Conservation (phyloP, 2,888 invertebrate genomes). For the Arrhopalites spinosus region DNA sequence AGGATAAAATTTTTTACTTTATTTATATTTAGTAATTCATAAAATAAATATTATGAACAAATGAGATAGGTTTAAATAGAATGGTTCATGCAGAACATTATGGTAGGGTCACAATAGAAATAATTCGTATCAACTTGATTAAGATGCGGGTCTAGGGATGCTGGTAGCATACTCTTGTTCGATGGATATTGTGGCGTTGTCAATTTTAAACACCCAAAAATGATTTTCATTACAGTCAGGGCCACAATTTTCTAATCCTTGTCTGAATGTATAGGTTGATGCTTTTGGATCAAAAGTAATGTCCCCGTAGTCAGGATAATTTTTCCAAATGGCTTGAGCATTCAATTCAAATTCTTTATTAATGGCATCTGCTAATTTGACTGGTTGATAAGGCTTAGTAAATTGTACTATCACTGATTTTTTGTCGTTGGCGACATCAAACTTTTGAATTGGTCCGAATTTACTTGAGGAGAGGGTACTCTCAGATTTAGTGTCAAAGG, state of each 20-base stretch:
- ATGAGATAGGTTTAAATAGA: no score
- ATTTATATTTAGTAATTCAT: no score
- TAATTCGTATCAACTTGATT: no score
- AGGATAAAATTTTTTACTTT: no score
- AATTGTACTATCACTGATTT: background rate
- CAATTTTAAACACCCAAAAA: constrained; percentile 12
- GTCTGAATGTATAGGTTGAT: background rate
- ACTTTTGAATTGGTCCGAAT: constrained; percentile 1
- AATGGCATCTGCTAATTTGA: no score
- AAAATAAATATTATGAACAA: no score
- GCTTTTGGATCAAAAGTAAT: background rate
- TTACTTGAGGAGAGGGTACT: background rate
- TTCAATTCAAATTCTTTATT: background rate
- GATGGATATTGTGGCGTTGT: background rate
- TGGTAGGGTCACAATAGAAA: no score
- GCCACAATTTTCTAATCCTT: constrained; percentile 6
- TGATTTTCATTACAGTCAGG: constrained; percentile 9
- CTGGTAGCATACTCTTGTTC: constrained; percentile 5
- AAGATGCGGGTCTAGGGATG: constrained; percentile 5
- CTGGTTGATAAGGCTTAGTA: background rate
- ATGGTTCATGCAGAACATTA: no score
- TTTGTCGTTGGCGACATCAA: background rate
- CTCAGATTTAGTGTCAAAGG: no score
- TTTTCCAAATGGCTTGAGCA: background rate
- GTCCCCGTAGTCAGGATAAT: background rate